Base-by-base conservation (phyloP, 2,113 vertebrate genomes). In the Saguinus imperator region DNA sequence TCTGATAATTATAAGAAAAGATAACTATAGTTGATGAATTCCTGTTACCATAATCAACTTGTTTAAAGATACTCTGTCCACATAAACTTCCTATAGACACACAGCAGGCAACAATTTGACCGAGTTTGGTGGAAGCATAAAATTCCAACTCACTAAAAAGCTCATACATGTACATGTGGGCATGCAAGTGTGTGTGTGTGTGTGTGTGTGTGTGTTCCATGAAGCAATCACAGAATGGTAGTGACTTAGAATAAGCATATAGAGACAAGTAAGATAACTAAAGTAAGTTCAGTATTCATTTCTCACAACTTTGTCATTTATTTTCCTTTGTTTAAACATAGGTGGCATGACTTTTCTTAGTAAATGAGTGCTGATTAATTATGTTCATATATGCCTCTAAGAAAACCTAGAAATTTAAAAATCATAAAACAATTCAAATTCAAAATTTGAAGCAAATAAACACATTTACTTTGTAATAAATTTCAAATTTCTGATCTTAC, bases 381-480 rank as follows among this genome's bases (percentile, higher is more conserved):
- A 85, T 87, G 57, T 73, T 73, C 43, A 68, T 86, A 95, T 73
- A 0, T 84, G 76, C 10, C 86, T 97, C 23, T n/a, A 89, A 52
- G 32, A 95, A 96, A 95, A 96, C 64, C 3, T 86, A 96, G 68
- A 61, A 70, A 43, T 55, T 97, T 94, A 87, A 95, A 96, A 94
- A 27, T 80, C 0, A 96, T 89, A 89, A 89, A 96, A 29, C 3
- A 93, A 95, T 52, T 88, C 73, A 97, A 93, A 95, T 52, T 88
- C 73, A 97, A 95, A 64, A 75, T 82, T 92, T 91, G 89, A 95
- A 91, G 79, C 91, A 93, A 87, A 94, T 76, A 93, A 79, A 61
- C 58, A 76, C 68, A 27, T 91, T 13, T 52, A 52, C 3, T 89
- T 77, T n/a, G 64, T 55, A 89, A 27, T 81, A 88, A 48, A 58